phyloP scores from a whole-genome alignment of 2,113 vertebrate genomes.

The Bufo bufo region DNA sequence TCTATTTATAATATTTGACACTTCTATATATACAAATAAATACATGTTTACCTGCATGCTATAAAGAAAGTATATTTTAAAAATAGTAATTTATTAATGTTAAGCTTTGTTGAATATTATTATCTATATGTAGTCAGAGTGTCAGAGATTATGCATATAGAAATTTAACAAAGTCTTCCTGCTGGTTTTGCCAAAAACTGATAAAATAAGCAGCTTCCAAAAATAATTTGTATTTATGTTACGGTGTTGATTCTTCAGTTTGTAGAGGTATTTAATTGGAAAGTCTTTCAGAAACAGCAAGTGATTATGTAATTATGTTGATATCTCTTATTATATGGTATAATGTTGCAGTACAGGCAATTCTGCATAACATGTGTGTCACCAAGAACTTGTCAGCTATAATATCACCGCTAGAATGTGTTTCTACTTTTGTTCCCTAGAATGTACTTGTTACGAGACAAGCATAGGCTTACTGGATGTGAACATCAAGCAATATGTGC shows the following conservation, averaged over 20 bases:
- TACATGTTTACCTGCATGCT: slow-evolving; percentile 12
- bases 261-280: background rate
- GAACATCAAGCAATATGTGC: slow-evolving; percentile 45
- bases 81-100: slow-evolving; percentile 35
- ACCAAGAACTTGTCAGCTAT: slow-evolving; percentile 23
- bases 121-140: slow-evolving; percentile 7
- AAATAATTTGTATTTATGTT: slow-evolving; percentile 5
- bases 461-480: slow-evolving; percentile 45
- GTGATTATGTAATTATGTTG: slow-evolving; percentile 25
- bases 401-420: slow-evolving; percentile 46
- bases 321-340: slow-evolving; percentile 25
- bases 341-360: slow-evolving; percentile 27
- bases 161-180: slow-evolving; percentile 43
- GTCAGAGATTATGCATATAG: slow-evolving; percentile 26
- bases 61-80: slow-evolving; percentile 41
- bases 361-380: background rate
- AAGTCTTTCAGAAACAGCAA: slow-evolving; percentile 12
- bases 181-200: slow-evolving; percentile 38
- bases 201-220: slow-evolving; percentile 29
- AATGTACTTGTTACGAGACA: slow-evolving; percentile 53
- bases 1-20: background rate
- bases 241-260: background rate
- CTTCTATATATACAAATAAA: background rate
- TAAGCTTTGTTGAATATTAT: background rate
- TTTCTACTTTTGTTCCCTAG: slow-evolving; percentile 34